Conservation (phyloP, 2,888 invertebrate species). For the Macrophya annulata region DNA sequence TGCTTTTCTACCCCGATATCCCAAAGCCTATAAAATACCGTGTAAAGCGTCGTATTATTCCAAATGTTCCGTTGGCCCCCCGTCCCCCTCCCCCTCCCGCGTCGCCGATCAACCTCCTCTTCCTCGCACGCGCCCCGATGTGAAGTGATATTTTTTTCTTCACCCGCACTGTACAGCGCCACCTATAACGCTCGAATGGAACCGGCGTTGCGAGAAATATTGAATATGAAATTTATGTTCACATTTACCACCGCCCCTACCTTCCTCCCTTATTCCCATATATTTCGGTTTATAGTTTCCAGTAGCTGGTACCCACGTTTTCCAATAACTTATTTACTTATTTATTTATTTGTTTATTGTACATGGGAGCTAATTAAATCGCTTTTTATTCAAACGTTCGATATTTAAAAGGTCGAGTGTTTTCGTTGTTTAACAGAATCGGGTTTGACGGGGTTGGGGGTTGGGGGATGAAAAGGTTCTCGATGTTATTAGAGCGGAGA, state of each 20-base stretch:
- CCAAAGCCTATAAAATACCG: conserved; percentile 62
- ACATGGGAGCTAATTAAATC: neutral
- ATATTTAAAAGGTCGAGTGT: conserved; percentile 10
- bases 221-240: conserved; percentile 47
- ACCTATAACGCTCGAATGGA: conserved; percentile 10
- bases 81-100: neutral
- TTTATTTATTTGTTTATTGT: neutral
- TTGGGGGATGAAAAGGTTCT: neutral
- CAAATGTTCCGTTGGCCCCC: conserved; percentile 53
- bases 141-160: conserved; percentile 64
- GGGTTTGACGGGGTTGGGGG: neutral
- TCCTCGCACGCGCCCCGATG: neutral
- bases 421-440: conserved; percentile 7
- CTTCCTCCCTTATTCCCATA: neutral
- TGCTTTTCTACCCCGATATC: conserved; percentile 28
- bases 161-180: neutral
- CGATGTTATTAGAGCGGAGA: neutral
- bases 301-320: neutral
- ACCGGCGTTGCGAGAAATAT: conserved; percentile 50
- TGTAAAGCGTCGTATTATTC: conserved; percentile 64
- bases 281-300: conserved; percentile 15
- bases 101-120: too few species aligned
- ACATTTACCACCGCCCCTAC: neutral
- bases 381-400: neutral
- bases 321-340: neutral